Conservation (phyloP, 2,113 vertebrate species). For the Leptobrachium ailaonicum region DNA sequence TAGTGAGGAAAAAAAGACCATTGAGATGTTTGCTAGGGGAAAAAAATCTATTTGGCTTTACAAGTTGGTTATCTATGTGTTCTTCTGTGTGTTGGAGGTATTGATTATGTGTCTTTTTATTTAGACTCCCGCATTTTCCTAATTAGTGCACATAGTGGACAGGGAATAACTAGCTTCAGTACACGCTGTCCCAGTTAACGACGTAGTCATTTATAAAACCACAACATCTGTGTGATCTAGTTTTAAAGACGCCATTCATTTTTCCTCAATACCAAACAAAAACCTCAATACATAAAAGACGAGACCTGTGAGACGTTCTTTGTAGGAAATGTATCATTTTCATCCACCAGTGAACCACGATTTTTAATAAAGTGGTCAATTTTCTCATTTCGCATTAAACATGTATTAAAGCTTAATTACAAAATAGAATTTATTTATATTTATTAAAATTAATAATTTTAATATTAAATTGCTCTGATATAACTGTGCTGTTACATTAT, state of each 20-base stretch:
- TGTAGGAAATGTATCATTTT: background rate
- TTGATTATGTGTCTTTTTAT: constrained; percentile 33
- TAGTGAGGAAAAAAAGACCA: background rate
- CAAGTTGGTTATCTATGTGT: constrained; percentile 6
- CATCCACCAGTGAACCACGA: no score
- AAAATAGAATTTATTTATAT: no score
- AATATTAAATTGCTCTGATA: no score
- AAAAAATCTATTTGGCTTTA: constrained; percentile 26
- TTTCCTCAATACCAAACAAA: background rate
- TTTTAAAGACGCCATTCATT: background rate
- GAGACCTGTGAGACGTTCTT: background rate
- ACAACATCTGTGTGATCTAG: background rate
- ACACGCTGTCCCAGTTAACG: background rate
- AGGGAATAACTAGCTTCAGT: constrained; percentile 1
- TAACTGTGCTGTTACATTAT: no score
- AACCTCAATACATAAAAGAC: background rate
- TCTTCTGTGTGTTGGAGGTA: constrained; percentile 9
- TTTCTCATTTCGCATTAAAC: no score
- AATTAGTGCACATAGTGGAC: background rate
- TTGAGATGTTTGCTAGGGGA: background rate
- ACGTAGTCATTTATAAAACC: background rate
- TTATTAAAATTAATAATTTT: no score
- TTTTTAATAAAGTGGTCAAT: no score
- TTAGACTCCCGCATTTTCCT: constrained; percentile 6
- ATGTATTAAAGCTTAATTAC: no score